Percentiles rank a stretch among this genome's conserved stretches.
These are phyloP conservation scores for Morpho achilles DNA, from an alignment of 2,888 invertebrate genomes.

Conservation along the genomic window DNA sequence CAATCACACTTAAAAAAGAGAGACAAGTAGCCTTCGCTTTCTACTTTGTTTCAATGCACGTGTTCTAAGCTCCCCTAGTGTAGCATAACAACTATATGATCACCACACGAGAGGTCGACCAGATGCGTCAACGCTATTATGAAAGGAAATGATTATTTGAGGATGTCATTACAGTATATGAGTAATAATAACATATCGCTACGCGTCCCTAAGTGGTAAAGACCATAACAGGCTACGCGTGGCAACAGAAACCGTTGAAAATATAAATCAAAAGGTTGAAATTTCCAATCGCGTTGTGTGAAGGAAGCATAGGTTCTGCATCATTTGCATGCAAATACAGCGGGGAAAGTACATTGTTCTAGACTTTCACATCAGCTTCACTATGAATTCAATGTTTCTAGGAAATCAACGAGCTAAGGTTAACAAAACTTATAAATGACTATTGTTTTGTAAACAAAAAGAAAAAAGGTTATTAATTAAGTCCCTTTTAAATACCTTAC, in stretches of 20 bases:
- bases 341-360: conserved; percentile 55
- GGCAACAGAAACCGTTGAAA: background rate
- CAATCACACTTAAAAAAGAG: too few species aligned
- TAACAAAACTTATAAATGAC: too few species aligned
- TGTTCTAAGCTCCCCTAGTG: too few species aligned
- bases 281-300: conserved; percentile 26
- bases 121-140: conserved; percentile 8
- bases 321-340: conserved; percentile 47
- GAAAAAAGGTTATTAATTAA: too few species aligned
- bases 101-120: too few species aligned
- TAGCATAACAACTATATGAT: too few species aligned
- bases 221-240: too few species aligned
- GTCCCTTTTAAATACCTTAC: too few species aligned
- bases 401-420: conserved; percentile 41
- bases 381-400: conserved; percentile 39
- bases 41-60: too few species aligned
- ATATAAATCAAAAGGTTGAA: conserved; percentile 24
- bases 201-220: background rate
- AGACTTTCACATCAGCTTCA: conserved; percentile 53
- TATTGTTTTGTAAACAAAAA: too few species aligned
- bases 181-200: conserved; percentile 1
- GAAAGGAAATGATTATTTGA: conserved; percentile 8
- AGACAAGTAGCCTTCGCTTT: too few species aligned
- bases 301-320: conserved; percentile 35
- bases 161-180: background rate